Evolutionary conservation across 1,140 invertebrate species (phyloP).

Genomic region (Lutraria rhynchaena): DNA sequence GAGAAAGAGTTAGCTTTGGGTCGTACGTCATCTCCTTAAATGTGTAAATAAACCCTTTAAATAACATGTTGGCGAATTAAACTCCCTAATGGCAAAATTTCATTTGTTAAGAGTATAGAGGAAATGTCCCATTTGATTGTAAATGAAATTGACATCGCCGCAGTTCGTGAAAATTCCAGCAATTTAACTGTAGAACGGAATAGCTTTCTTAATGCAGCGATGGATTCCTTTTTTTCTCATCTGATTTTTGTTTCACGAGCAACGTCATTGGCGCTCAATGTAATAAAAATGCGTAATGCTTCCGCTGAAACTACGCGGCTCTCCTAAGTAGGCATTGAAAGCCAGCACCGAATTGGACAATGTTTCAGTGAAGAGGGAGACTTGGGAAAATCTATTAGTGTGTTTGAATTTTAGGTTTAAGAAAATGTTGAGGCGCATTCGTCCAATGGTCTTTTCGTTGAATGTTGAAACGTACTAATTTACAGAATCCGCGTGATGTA

Average conservation of each 20-base stretch:
- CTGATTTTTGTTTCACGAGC: no score
- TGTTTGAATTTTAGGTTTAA: not conserved
- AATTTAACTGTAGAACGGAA: conserved; percentile 52
- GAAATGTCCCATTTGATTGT: conserved; percentile 45
- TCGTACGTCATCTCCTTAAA: conserved; percentile 31
- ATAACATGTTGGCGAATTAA: conserved; percentile 37
- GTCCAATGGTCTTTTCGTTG: no score
- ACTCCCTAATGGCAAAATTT: conserved; percentile 53
- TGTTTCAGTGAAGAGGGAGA: not conserved
- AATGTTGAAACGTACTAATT: no score
- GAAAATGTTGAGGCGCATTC: no score
- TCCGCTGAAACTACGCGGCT: not conserved
- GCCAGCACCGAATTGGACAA: not conserved
- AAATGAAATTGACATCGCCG: conserved; percentile 47
- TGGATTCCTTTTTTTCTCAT: conserved; percentile 13
- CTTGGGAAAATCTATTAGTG: not conserved
- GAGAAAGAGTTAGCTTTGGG: conserved; percentile 10
- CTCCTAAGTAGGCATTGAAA: not conserved
- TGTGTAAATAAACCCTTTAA: conserved; percentile 45
- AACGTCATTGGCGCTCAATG: not conserved
- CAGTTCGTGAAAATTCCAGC: conserved; percentile 30
- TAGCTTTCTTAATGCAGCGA: conserved; percentile 39
- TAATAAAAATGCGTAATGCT: not conserved
- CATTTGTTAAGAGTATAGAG: conserved; percentile 54
- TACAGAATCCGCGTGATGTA: no score